Conservation (phyloP, 2,888 invertebrate species). For the Ectemnius continuus region DNA sequence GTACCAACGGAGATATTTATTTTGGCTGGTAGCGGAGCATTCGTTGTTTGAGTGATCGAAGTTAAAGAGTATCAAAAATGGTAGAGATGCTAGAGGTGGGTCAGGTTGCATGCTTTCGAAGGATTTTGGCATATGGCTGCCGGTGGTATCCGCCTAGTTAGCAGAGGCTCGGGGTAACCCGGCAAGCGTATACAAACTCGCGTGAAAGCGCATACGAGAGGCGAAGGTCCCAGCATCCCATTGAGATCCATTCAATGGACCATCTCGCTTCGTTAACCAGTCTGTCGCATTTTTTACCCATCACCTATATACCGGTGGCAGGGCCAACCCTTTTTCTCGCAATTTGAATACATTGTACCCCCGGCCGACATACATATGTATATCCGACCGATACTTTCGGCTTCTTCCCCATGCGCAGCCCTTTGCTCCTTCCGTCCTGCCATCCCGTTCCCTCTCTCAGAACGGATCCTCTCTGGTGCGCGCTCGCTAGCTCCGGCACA, state of each 20-base stretch:
- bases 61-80: background rate
- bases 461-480: slow-evolving; percentile 16
- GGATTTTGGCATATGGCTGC: slow-evolving; percentile 51
- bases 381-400: slow-evolving; percentile 73
- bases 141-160: slow-evolving; percentile 57
- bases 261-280: slow-evolving; percentile 78
- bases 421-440: background rate
- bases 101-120: slow-evolving; percentile 34
- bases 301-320: slow-evolving; percentile 65
- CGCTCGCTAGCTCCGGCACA: slow-evolving; percentile 38
- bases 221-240: slow-evolving; percentile 74
- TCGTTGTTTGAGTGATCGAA: background rate
- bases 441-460: slow-evolving; percentile 27
- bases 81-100: slow-evolving; percentile 12
- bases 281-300: slow-evolving; percentile 77
- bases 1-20: background rate
- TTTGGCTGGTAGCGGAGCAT: background rate
- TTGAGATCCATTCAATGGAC: slow-evolving; percentile 76
- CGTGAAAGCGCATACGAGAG: slow-evolving; percentile 47
- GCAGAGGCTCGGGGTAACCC: slow-evolving; percentile 20
- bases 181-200: slow-evolving; percentile 38
- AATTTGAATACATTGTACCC: slow-evolving; percentile 78
- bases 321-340: slow-evolving; percentile 75
- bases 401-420: slow-evolving; percentile 5
- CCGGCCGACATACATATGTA: slow-evolving; percentile 77